Evolutionary conservation across 2,113 vertebrate genomes (phyloP).

Genomic region (Balaeniceps rex): DNA sequence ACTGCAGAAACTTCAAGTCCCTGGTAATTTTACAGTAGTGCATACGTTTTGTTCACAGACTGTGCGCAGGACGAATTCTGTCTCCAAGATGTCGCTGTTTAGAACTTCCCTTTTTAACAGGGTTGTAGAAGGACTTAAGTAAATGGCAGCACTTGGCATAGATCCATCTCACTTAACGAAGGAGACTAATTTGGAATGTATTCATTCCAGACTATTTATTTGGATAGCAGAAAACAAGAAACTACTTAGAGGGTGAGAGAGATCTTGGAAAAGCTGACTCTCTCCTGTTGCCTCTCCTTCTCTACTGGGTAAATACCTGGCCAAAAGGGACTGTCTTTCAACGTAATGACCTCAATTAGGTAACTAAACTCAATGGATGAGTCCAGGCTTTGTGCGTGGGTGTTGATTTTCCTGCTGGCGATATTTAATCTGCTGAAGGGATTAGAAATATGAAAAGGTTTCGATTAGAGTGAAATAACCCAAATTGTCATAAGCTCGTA

Average conservation of each 20-base stretch:
- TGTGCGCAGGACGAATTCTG: not conserved
- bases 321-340: not conserved
- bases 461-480: not conserved
- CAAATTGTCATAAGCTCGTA: not conserved
- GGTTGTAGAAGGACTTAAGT: not conserved
- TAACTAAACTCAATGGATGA: not conserved
- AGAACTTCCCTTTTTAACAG: not conserved
- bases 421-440: not conserved
- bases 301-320: not conserved
- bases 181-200: not conserved
- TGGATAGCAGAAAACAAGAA: not conserved
- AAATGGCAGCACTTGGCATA: not conserved
- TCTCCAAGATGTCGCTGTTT: not conserved
- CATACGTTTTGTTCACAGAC: not conserved
- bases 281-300: not conserved
- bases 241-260: not conserved
- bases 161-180: not conserved
- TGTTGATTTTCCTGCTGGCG: not conserved
- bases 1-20: not conserved
- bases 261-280: not conserved
- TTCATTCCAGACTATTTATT: not conserved
- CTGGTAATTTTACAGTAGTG: not conserved
- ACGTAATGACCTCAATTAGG: not conserved
- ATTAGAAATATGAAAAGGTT: conserved; percentile 19
- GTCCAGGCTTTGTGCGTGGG: not conserved